These are phyloP conservation scores for Neodon shergylaensis DNA, from an alignment of 2,113 vertebrate species.

Conservation along the genomic window DNA sequence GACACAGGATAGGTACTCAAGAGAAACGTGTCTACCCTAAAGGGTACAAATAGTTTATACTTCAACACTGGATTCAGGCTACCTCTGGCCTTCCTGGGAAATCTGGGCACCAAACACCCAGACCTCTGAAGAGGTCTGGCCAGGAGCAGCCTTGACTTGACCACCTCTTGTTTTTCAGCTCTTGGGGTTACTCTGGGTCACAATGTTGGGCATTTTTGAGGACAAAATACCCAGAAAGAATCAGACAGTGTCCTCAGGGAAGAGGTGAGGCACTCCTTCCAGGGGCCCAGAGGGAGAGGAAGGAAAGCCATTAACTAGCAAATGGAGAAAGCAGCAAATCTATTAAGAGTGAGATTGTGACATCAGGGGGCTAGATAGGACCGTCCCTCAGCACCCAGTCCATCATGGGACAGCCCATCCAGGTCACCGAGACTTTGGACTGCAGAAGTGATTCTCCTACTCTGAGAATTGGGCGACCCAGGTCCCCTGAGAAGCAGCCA, in stretches of 20 bases:
- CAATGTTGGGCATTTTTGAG: neutral
- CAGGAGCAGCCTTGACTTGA: neutral
- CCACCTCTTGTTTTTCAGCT: neutral
- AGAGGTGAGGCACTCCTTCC: neutral
- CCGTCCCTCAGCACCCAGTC: neutral
- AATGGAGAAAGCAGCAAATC: slow-evolving; percentile 56
- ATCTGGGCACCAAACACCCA: neutral
- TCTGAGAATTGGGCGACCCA: neutral
- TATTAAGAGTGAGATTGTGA: neutral
- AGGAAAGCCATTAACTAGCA: slow-evolving; percentile 63
- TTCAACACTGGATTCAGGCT: neutral
- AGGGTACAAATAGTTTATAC: too few relatives aligned
- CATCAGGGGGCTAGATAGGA: neutral
- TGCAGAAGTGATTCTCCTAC: neutral
- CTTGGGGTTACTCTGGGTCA: neutral
- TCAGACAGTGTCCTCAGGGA: neutral
- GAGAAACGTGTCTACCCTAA: neutral
- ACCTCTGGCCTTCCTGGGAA: neutral
- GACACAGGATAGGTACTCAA: too few relatives aligned
- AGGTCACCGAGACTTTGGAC: slow-evolving; percentile 24
- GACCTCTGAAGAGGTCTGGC: neutral
- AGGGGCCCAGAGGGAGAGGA: neutral
- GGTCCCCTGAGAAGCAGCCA: neutral
- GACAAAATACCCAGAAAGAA: neutral
- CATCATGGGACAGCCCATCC: neutral